These are phyloP conservation scores for Aricia artaxerxes DNA, from an alignment of 2,888 invertebrate species.

Conservation along the genomic window DNA sequence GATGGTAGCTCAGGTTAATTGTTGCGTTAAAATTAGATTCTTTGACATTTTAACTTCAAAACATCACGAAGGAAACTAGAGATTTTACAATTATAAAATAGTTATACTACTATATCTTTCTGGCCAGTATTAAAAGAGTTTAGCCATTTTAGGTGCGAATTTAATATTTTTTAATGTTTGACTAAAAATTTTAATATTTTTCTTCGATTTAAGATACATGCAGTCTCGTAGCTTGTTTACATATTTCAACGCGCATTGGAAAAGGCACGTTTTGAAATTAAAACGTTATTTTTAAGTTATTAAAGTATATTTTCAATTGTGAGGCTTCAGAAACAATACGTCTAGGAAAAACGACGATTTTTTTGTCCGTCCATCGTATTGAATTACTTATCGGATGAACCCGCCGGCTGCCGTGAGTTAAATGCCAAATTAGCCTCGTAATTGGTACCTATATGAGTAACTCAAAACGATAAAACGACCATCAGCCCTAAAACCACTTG, in stretches of 20 bases:
- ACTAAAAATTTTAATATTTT: no score
- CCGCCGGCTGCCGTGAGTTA: constrained; percentile 2
- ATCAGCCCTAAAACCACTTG: constrained; percentile 14
- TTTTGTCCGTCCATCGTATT: not conserved
- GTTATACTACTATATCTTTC: not conserved
- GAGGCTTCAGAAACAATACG: not conserved
- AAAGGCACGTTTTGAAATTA: not conserved
- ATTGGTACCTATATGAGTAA: not conserved
- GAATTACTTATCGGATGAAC: constrained; percentile 19
- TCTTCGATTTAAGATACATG: not conserved
- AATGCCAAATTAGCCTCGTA: constrained; percentile 9
- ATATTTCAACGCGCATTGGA: not conserved
- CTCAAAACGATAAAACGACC: constrained; percentile 8
- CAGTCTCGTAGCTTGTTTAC: constrained; percentile 3
- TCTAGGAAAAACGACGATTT: constrained; percentile 16
- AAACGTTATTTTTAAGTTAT: not conserved
- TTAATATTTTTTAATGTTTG: no score
- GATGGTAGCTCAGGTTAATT: not conserved
- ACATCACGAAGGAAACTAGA: not conserved
- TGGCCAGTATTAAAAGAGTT: not conserved
- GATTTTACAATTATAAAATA: no score
- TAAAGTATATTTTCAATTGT: not conserved
- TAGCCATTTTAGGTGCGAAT: no score
- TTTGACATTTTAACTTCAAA: not conserved
- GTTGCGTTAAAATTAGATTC: not conserved